These are phyloP conservation scores for Corvus hawaiiensis DNA, from an alignment of 2,113 vertebrate species.

Conservation along the genomic window DNA sequence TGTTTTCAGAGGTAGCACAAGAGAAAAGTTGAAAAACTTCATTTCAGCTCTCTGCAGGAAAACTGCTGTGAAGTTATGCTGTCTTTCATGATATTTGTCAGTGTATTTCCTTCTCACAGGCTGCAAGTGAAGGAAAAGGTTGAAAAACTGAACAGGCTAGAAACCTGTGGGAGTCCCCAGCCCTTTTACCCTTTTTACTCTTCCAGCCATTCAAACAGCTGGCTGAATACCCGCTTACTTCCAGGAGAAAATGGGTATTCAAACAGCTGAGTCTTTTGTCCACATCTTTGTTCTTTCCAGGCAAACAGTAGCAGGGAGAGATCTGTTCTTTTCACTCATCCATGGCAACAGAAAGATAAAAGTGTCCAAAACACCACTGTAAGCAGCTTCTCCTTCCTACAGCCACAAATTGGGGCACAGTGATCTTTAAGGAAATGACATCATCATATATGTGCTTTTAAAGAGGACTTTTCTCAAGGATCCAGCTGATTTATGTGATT, in stretches of 20 bases:
- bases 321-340: neutral
- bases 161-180: neutral
- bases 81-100: neutral
- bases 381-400: neutral
- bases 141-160: neutral
- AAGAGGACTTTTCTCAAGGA: neutral
- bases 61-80: neutral
- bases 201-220: neutral
- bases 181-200: neutral
- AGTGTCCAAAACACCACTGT: neutral
- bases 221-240: neutral
- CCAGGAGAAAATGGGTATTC: neutral
- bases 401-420: neutral
- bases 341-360: neutral
- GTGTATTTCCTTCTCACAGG: neutral
- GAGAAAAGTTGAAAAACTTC: neutral
- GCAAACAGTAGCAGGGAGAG: neutral
- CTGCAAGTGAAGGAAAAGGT: neutral
- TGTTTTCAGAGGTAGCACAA: neutral
- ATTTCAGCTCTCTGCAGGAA: neutral
- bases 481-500: fast-evolving
- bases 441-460: neutral
- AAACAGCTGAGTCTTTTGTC: neutral
- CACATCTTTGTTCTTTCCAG: neutral
- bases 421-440: neutral